Conservation (phyloP, 2,797 vertebrate genomes). For the Telmatherina bonti region DNA sequence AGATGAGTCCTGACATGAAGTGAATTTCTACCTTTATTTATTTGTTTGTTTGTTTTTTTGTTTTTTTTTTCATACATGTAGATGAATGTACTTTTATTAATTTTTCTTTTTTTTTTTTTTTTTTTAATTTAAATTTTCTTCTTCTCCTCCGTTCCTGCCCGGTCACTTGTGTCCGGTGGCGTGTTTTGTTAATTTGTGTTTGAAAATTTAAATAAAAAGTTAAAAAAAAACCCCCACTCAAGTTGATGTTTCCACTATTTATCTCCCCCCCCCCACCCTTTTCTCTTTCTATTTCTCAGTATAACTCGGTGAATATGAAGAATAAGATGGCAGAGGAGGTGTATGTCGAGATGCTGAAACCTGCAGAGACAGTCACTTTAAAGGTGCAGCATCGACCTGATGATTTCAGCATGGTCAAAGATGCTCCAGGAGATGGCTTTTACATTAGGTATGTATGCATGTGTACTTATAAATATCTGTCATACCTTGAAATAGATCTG, state of each 20-base stretch:
- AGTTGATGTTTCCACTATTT: constrained; percentile 1
- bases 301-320: constrained; percentile 89
- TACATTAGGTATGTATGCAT: constrained; percentile 88
- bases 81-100: no score
- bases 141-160: no score
- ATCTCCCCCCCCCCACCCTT: not conserved
- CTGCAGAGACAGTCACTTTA: constrained; percentile 87
- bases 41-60: no score
- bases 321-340: constrained; percentile 95
- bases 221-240: no score
- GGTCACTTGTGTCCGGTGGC: no score
- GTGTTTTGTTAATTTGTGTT: no score
- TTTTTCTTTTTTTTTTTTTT: no score
- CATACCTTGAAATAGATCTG: not conserved
- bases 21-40: no score
- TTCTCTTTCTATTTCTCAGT: constrained; percentile 77
- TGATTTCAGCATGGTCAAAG: constrained; percentile 91
- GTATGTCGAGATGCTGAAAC: constrained; percentile 97
- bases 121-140: no score
- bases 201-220: no score
- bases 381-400: constrained; percentile 92
- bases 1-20: no score
- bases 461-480: not conserved
- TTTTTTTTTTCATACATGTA: no score
- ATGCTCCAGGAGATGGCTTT: constrained; percentile 94